phyloP scores from a whole-genome alignment of 2,797 vertebrate genomes.

The Iguana delicatissima region DNA sequence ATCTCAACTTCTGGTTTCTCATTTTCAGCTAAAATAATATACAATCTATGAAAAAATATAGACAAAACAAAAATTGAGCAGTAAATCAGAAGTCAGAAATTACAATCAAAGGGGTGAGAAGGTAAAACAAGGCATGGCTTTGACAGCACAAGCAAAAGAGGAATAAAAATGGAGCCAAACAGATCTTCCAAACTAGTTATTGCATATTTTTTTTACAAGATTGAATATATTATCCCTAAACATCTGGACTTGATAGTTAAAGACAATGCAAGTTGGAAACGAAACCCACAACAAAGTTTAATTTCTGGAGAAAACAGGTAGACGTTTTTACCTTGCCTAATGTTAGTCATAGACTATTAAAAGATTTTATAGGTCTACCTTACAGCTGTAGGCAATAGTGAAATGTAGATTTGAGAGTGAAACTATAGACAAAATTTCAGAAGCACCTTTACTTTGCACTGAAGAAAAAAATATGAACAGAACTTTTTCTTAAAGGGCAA shows the following conservation, averaged over 20 bases:
- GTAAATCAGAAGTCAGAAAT: background rate
- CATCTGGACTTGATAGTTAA: background rate
- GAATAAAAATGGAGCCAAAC: background rate
- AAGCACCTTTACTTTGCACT: background rate
- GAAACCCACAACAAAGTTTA: background rate
- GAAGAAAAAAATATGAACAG: too few species aligned
- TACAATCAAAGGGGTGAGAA: background rate
- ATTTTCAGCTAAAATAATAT: too few species aligned
- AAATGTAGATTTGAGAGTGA: background rate
- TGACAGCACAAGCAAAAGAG: background rate
- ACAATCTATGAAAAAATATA: background rate
- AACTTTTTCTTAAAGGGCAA: background rate
- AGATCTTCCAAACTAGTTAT: background rate
- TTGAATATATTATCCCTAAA: background rate
- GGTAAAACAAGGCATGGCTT: background rate
- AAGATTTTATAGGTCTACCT: background rate
- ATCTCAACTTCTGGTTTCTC: background rate
- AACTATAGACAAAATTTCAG: background rate
- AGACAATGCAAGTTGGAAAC: background rate
- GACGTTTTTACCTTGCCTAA: background rate
- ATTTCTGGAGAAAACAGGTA: background rate
- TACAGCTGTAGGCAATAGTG: background rate
- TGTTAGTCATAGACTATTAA: background rate
- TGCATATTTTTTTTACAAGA: background rate
- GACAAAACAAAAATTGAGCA: background rate